Evolutionary conservation across 2,797 vertebrate genomes (phyloP), one percentile per base, ranked within the genome.

Genomic region (Artibeus lituratus): DNA sequence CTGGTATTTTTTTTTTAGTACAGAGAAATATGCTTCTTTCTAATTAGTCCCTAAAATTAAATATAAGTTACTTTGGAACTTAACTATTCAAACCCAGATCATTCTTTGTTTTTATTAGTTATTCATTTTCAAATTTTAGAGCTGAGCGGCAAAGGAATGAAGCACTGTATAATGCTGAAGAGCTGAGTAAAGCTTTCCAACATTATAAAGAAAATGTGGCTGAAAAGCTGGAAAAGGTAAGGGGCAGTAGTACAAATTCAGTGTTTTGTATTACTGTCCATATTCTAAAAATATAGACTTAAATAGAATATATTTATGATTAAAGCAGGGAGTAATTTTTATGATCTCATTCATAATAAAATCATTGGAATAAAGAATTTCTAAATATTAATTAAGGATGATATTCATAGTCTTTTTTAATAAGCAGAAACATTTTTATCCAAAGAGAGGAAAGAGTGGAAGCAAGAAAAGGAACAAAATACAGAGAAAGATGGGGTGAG

Each of bases 131-230:
- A 93, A 81, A 95, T 93, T 96, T 96, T 88, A 99, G 99, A 98
- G 98, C 99, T n/a, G 99, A 99, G 91, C 98, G 98, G 87, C 99
- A 99, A 97, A 99, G 99, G 98, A 99, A 99, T 96, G 99, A 99
- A 98, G 99, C 99, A 11, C 98, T 99, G 11, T 97, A 98, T 96
- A 99, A 99, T 80, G 98, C 98, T 69, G 99, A 99, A 92, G 98
- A 99, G 87, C 98, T 99, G 92, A 99, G 99, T 93, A 99, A 98
- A 94, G 98, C 99, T 87, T 99, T 99, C 88, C 98, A 98, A 96
- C 99, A 99, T 32, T 99, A 99, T 97, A 99, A 99, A 97, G 97
- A 98, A 95, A 99, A 99, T 72, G 97, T 98, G 83, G 98, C 98
- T 32, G 98, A 98, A 77, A 99, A 99, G 97, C 82, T 99, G 65